These are phyloP conservation scores for Bradypodion ventrale DNA, from an alignment of 2,797 vertebrate species.

Conservation along the genomic window DNA sequence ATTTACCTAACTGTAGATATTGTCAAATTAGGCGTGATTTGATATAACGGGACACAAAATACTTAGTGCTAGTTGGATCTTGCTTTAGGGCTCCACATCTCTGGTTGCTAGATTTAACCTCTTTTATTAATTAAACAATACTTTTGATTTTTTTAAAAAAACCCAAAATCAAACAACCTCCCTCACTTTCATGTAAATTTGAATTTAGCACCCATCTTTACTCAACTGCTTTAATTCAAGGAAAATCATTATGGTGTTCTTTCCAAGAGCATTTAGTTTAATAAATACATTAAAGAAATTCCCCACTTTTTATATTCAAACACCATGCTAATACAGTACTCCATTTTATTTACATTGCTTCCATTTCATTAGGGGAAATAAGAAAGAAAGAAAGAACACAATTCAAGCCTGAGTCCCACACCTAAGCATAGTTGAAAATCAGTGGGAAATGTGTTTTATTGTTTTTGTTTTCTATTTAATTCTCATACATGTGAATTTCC, in stretches of 20 bases:
- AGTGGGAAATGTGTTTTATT: too few species aligned
- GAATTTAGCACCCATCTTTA: not conserved
- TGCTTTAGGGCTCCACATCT: not conserved
- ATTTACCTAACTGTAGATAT: not conserved
- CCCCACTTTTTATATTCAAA: not conserved
- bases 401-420: not conserved
- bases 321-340: not conserved
- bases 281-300: too few species aligned
- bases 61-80: not conserved
- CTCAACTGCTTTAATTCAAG: not conserved
- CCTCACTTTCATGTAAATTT: not conserved
- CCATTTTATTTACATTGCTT: slow-evolving; percentile 15
- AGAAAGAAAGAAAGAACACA: not conserved
- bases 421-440: not conserved
- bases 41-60: too few species aligned
- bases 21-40: not conserved
- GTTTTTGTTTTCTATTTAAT: too few species aligned
- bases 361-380: not conserved
- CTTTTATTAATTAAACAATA: not conserved
- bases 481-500: too few species aligned
- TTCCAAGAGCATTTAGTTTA: not conserved
- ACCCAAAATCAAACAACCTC: not conserved
- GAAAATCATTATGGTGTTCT: not conserved
- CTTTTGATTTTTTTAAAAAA: not conserved
- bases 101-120: too few species aligned